phyloP scores from a whole-genome alignment of 2,113 vertebrate species.

The Oreochromis spilurus region DNA sequence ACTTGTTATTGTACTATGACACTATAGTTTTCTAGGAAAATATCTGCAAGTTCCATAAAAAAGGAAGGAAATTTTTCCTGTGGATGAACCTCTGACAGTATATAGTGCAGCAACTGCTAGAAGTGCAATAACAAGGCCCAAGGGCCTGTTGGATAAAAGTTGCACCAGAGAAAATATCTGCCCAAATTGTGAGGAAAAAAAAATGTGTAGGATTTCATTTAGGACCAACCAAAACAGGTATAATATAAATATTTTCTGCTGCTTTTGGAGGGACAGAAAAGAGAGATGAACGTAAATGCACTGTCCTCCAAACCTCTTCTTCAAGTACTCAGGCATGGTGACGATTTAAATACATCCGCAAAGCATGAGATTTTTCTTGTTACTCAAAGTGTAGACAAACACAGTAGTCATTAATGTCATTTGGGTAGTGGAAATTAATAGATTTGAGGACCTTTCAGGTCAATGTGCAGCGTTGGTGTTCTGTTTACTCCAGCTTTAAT shows the following conservation, averaged over 20 bases:
- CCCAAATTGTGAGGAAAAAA: slow-evolving; percentile 64
- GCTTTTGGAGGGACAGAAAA: slow-evolving; percentile 72
- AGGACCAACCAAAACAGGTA: neutral
- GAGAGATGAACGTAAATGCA: slow-evolving; percentile 91
- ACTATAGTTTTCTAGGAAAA: neutral
- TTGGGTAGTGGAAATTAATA: neutral
- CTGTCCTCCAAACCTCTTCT: slow-evolving; percentile 90
- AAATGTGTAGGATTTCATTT: neutral
- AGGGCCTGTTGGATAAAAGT: slow-evolving; percentile 90
- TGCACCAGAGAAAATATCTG: slow-evolving; percentile 92
- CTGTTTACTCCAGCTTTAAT: slow-evolving; percentile 89
- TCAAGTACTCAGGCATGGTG: slow-evolving; percentile 95
- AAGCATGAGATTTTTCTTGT: neutral
- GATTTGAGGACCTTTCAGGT: neutral
- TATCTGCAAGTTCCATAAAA: neutral
- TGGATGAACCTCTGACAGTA: slow-evolving; percentile 85
- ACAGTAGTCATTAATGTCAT: neutral
- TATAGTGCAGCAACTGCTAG: slow-evolving; percentile 87
- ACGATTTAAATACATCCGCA: slow-evolving; percentile 77
- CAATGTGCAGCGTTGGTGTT: neutral
- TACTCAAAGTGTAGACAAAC: neutral
- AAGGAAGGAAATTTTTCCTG: neutral
- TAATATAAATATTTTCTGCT: neutral
- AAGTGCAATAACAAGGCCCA: slow-evolving; percentile 76
- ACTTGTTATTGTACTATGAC: neutral